phyloP scores from a whole-genome alignment of 1,140 invertebrate species.

The Drosophila willistoni region DNA sequence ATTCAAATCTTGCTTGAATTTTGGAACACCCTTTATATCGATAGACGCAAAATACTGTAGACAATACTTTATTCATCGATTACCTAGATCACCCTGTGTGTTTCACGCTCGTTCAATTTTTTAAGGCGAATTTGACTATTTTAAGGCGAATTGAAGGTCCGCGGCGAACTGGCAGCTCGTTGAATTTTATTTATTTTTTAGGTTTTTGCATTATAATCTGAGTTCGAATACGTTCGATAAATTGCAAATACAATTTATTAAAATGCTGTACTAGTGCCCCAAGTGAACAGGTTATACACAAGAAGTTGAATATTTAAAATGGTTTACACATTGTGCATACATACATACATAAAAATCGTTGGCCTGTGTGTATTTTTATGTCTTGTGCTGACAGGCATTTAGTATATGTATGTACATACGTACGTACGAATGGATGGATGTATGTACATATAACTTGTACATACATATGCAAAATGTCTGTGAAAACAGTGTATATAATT shows the following conservation, averaged over 20 bases:
- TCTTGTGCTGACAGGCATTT: conserved; percentile 16
- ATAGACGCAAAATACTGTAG: conserved; percentile 7
- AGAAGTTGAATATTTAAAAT: conserved; percentile 9
- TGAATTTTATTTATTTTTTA: conserved; percentile 58
- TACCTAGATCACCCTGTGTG: conserved; percentile 43
- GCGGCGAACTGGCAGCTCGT: conserved; percentile 39
- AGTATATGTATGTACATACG: conserved; percentile 35
- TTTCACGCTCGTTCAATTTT: conserved; percentile 35
- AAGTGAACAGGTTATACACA: conserved; percentile 4
- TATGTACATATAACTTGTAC: conserved; percentile 9
- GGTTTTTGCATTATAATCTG: conserved; percentile 63
- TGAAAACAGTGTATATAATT: conserved; percentile 14
- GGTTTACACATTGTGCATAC: conserved; percentile 11
- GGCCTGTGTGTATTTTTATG: conserved; percentile 17
- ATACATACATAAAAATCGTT: conserved; percentile 21
- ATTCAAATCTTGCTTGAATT: too few species aligned
- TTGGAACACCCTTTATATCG: neutral
- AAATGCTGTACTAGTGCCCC: conserved; percentile 1
- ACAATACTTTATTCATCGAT: conserved; percentile 1
- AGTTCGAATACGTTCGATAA: conserved; percentile 40
- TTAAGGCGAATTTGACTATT: too few species aligned
- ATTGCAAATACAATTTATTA: conserved; percentile 23
- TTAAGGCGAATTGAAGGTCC: too few species aligned
- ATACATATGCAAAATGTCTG: conserved; percentile 12
- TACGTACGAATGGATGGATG: conserved; percentile 1